Percentiles rank a stretch among this genome's conserved stretches.
These are phyloP conservation scores for Drosophila paulistorum DNA, from an alignment of 1,140 invertebrate species.

Conservation along the genomic window DNA sequence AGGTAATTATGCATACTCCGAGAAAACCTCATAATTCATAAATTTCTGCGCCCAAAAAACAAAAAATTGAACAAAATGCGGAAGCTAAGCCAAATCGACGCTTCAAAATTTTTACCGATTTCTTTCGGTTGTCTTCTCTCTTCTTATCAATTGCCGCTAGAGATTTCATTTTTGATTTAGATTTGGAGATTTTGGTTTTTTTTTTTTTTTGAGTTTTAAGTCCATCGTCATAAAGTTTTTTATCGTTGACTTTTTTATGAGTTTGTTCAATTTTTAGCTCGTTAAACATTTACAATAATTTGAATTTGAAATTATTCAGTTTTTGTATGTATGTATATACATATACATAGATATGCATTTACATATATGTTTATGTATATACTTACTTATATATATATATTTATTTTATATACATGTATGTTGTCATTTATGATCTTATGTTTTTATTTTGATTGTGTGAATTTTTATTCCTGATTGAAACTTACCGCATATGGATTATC, in stretches of 20 bases:
- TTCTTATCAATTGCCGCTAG: constrained; percentile 47
- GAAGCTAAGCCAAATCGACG: constrained; percentile 45
- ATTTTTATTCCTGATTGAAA: constrained; percentile 6
- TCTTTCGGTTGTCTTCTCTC: constrained; percentile 43
- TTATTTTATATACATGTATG: background rate
- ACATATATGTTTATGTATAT: constrained; percentile 3
- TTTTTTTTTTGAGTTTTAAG: constrained; percentile 1
- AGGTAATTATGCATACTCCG: constrained; percentile 68
- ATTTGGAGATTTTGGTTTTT: background rate
- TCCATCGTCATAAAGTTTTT: constrained; percentile 53
- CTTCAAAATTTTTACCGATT: constrained; percentile 59
- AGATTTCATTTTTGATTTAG: constrained; percentile 3
- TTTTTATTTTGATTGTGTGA: background rate
- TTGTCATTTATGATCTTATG: background rate
- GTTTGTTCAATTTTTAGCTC: constrained; percentile 65
- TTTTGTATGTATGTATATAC: constrained; percentile 1
- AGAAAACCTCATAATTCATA: constrained; percentile 73
- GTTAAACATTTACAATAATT: constrained; percentile 51
- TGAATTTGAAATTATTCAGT: constrained; percentile 10
- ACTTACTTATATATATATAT: background rate
- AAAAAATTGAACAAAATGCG: constrained; percentile 63
- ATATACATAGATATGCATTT: background rate
- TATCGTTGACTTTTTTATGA: constrained; percentile 56
- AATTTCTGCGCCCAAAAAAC: constrained; percentile 68
- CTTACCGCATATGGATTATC: constrained; percentile 83